Base-by-base conservation (phyloP, 2,113 vertebrate genomes). In the Lepisosteus oculatus region DNA sequence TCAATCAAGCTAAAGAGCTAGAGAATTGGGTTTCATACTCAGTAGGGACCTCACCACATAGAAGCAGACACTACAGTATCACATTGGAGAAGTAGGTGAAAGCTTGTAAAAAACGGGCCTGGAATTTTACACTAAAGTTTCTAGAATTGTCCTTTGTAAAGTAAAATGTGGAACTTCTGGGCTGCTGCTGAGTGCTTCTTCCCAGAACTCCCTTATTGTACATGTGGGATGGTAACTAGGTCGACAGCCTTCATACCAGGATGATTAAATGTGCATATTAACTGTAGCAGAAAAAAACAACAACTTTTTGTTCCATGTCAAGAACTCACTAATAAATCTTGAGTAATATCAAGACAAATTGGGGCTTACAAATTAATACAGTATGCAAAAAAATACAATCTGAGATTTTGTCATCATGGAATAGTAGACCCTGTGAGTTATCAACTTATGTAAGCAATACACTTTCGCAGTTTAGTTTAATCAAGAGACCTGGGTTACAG, bases 21-120 rank as follows among this genome's bases (percentile, higher is more conserved):
- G 47, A 51, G 83, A 84, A 84, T 70, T 79, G 74, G 78, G 79
- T 83, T 77, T 79, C 65, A 41, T 70, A 68, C 65, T 0, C 3
- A 61, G 74, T 70, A 70, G 62, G 71, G 55, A 72, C 68, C 11
- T 43, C 74, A 72, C 64, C 51, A 67, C n/a, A 45, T 68, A 67
- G 69, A 55, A 70, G 65, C 65, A 64, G 72, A 61, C 69, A 72
- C 73, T 56, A 17, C 2, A 12, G 41, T n/a, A 64, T 71, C 72
- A 67, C 45, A n/a, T 29, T 45, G 68, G 72, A 76, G 43, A 74
- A 61, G 55, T 42, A 29, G 54, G 41, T 55, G 54, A 51, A 17
- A 42, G 55, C 11, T 29, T 68, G 47, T 41, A 68, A 68, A 15
- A 15, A 42, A 29, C 43, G 47, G 41, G 29, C 47, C 47, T 55